Conservation (phyloP, 1,140 invertebrate genomes). For the Diprion similis region DNA sequence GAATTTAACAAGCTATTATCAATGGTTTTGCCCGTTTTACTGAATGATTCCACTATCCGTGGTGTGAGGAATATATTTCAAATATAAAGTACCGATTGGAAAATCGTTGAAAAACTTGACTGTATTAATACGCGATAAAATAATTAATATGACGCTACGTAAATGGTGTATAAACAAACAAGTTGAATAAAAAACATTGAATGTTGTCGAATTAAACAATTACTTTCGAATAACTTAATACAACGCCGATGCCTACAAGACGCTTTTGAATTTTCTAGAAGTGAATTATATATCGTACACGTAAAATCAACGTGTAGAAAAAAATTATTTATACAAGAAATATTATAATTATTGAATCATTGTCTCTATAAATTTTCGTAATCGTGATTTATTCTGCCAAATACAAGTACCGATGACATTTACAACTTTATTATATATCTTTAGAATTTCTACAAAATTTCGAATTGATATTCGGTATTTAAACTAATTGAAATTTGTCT, state of each 20-base stretch:
- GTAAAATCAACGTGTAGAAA: neutral
- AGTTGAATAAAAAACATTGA: too few species aligned
- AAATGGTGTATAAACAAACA: too few species aligned
- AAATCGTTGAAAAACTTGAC: too few species aligned
- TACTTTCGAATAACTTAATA: neutral
- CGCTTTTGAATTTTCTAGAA: neutral
- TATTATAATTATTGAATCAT: neutral
- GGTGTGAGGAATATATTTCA: too few species aligned
- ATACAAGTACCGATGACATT: constrained; percentile 25
- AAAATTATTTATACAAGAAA: neutral
- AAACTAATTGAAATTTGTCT: neutral
- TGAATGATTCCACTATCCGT: too few species aligned
- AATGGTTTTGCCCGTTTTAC: too few species aligned
- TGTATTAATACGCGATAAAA: too few species aligned
- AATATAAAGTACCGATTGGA: too few species aligned
- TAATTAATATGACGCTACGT: too few species aligned
- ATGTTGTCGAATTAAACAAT: too few species aligned
- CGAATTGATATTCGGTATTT: constrained; percentile 1
- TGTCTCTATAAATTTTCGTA: neutral
- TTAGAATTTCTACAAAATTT: constrained; percentile 28
- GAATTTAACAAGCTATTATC: too few species aligned
- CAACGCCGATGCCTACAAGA: neutral
- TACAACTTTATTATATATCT: constrained; percentile 20
- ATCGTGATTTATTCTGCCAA: neutral
- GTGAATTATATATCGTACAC: neutral